phyloP scores from a whole-genome alignment of 1,140 invertebrate genomes.

The Drosophila ogumai region DNA sequence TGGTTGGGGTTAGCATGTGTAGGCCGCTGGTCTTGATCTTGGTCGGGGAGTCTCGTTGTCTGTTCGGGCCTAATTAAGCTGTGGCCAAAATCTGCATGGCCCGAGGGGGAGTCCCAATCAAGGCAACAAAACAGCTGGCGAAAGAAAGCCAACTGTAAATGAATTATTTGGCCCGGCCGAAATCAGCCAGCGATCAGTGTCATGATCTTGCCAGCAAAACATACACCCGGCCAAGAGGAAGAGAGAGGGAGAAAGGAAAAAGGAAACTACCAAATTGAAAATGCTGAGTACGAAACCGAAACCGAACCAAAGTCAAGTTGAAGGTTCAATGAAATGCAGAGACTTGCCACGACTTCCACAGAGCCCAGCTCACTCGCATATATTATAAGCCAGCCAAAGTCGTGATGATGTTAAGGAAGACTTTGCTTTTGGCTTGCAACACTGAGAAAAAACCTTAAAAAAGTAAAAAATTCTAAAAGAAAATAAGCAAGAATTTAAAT shows the following conservation, averaged over 20 bases:
- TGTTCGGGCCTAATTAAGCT: conserved; percentile 72
- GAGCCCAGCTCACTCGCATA: conserved; percentile 62
- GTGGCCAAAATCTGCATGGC: conserved; percentile 66
- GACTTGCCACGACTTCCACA: conserved; percentile 58
- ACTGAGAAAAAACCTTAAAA: conserved; percentile 4
- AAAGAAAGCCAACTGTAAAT: conserved; percentile 55
- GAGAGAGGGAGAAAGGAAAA: not conserved
- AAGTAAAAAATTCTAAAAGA: not conserved
- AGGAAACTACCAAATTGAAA: conserved; percentile 67
- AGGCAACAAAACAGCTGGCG: conserved; percentile 45
- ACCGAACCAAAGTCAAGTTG: conserved; percentile 73
- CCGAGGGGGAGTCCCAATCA: conserved; percentile 60
- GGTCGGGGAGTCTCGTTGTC: conserved; percentile 19
- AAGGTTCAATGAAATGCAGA: conserved; percentile 82
- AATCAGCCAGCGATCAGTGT: conserved; percentile 71
- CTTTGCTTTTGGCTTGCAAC: conserved; percentile 27
- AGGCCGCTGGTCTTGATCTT: conserved; percentile 55
- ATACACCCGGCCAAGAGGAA: not conserved
- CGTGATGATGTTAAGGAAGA: conserved; percentile 76
- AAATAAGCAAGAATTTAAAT: accelerated
- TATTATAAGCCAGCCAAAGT: conserved; percentile 75
- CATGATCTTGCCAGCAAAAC: conserved; percentile 66
- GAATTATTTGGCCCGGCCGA: conserved; percentile 52
- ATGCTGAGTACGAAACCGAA: conserved; percentile 44
- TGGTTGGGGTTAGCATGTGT: conserved; percentile 52